A percentile compares a stretch with the other conserved stretches of the same genome.
phyloP scores from a whole-genome alignment of 2,113 vertebrate genomes.

The Balaeniceps rex region DNA sequence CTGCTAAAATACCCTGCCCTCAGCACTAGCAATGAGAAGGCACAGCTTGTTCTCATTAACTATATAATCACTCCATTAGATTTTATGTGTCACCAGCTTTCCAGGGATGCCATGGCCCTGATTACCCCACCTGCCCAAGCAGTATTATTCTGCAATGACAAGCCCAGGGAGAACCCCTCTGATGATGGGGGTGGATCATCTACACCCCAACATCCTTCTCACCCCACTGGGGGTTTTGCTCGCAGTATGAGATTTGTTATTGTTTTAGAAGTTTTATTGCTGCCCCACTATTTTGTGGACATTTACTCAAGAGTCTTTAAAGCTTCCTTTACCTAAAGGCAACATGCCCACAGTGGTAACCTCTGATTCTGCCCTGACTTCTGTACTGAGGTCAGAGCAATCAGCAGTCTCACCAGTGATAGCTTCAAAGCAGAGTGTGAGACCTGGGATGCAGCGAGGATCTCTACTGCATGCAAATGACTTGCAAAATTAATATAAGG shows the following conservation, averaged over 20 bases:
- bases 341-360: rapidly evolving
- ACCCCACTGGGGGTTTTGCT: neutral
- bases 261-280: neutral
- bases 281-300: neutral
- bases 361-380: neutral
- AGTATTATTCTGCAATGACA: neutral
- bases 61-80: neutral
- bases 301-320: neutral
- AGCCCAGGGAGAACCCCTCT: neutral
- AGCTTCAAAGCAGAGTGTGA: neutral
- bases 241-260: neutral
- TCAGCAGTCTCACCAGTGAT: neutral
- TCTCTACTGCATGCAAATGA: neutral
- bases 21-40: neutral
- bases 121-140: neutral
- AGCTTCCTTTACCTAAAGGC: neutral
- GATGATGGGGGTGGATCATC: neutral
- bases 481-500: neutral
- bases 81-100: neutral
- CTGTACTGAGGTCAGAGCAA: neutral
- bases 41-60: neutral
- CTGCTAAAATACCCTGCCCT: neutral
- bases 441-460: neutral
- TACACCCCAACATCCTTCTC: neutral
- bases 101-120: neutral